Evolutionary conservation across 2,797 vertebrate species (phyloP).

Genomic region (Buceros bicornis): DNA sequence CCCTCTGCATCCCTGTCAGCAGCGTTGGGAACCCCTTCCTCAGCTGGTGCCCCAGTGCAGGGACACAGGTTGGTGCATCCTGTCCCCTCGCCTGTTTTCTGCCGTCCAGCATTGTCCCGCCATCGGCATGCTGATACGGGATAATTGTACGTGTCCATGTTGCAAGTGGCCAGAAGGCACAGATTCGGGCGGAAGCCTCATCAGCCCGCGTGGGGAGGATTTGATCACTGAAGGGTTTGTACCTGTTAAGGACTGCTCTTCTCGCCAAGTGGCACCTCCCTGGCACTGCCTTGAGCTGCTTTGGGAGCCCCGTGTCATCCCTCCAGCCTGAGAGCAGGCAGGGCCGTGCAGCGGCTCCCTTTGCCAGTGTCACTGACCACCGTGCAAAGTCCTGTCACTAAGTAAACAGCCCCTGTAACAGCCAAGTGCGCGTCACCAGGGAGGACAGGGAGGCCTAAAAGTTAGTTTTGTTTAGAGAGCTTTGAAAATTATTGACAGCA

Average conservation of each 20-base stretch:
- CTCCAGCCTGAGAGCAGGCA: not conserved
- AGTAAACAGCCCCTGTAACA: not conserved
- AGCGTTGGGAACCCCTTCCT: not conserved
- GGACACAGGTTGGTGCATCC: not conserved
- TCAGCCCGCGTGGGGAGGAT: not conserved
- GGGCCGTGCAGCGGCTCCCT: not conserved
- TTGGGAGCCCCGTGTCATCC: not conserved
- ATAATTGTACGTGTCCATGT: accelerated
- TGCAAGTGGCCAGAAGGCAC: not conserved
- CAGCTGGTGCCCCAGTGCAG: not conserved
- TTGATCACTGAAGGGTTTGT: not conserved
- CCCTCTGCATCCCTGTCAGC: not conserved
- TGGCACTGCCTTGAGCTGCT: not conserved
- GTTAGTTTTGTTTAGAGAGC: not conserved
- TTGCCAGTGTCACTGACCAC: not conserved
- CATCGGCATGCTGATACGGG: accelerated
- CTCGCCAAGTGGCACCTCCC: not conserved
- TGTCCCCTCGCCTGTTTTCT: not conserved
- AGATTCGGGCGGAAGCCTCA: not conserved
- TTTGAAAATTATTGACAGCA: not conserved
- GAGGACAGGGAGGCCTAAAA: not conserved
- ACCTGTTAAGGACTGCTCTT: not conserved
- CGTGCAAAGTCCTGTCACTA: not conserved
- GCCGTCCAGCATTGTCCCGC: accelerated
- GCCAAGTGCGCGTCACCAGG: not conserved